Percentiles rank a stretch among this genome's conserved stretches.
Evolutionary conservation across 2,113 vertebrate genomes (phyloP).

Genomic region (Phyllostomus discolor): DNA sequence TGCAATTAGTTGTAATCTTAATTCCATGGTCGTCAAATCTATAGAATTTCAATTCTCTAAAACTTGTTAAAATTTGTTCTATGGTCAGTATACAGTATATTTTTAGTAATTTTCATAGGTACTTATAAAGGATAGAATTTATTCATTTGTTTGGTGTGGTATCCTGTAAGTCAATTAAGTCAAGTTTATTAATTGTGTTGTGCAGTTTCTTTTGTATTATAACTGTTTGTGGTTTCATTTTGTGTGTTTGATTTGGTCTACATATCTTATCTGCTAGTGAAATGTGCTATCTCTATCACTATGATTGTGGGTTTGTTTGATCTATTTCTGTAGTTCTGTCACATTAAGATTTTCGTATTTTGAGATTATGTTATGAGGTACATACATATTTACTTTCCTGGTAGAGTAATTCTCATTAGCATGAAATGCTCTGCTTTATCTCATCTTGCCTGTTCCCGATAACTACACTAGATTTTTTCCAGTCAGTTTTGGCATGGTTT

Average conservation of each 20-base stretch:
- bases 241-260: background rate
- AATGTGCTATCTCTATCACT: background rate
- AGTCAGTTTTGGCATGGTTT: background rate
- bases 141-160: background rate
- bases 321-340: background rate
- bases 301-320: background rate
- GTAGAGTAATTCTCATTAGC: background rate
- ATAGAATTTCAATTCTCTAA: background rate
- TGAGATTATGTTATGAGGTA: background rate
- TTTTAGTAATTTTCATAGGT: background rate
- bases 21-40: background rate
- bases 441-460: background rate
- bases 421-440: background rate
- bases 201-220: background rate
- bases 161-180: background rate
- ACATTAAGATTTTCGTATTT: background rate
- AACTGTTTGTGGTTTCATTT: background rate
- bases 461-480: background rate
- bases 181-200: background rate
- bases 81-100: background rate
- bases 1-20: background rate
- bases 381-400: background rate
- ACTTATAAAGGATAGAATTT: background rate
- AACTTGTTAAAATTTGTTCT: background rate
- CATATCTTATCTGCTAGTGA: background rate